Conservation (phyloP, 2,888 invertebrate species). For the Acanthococcus lagerstroemiae region DNA sequence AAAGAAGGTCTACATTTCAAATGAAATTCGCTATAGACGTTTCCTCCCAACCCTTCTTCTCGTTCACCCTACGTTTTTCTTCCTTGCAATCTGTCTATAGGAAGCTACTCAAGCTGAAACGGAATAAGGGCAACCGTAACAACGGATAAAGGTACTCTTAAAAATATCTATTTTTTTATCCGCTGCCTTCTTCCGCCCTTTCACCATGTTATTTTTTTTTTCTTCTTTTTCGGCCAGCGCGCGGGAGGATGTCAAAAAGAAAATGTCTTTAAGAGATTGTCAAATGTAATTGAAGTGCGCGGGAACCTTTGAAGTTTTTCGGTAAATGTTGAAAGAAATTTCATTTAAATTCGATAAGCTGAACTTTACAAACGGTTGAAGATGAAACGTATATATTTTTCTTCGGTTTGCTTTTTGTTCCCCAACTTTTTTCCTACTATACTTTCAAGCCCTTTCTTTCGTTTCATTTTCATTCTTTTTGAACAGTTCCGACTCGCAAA, state of each 20-base stretch:
- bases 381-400: not conserved
- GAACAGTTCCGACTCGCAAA: too few species aligned
- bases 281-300: constrained; percentile 26
- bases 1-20: constrained; percentile 9
- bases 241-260: constrained; percentile 22
- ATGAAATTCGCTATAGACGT: not conserved
- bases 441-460: not conserved
- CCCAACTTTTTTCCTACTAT: not conserved
- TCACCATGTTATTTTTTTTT: not conserved
- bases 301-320: constrained; percentile 19
- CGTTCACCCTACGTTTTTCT: not conserved
- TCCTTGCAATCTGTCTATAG: not conserved
- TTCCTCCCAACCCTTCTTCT: not conserved
- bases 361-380: not conserved
- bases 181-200: not conserved
- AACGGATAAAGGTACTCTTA: constrained; percentile 29
- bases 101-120: constrained; percentile 28
- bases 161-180: constrained; percentile 29
- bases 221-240: not conserved
- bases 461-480: too few species aligned
- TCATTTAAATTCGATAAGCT: constrained; percentile 28
- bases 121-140: constrained; percentile 5
- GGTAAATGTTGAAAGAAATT: constrained; percentile 26
- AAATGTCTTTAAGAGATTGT: constrained; percentile 30
- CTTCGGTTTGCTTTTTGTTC: not conserved